Percentiles rank a stretch among this genome's conserved stretches.
These are phyloP conservation scores for Eubucco bourcierii DNA, from an alignment of 2,113 vertebrate genomes.

Conservation along the genomic window DNA sequence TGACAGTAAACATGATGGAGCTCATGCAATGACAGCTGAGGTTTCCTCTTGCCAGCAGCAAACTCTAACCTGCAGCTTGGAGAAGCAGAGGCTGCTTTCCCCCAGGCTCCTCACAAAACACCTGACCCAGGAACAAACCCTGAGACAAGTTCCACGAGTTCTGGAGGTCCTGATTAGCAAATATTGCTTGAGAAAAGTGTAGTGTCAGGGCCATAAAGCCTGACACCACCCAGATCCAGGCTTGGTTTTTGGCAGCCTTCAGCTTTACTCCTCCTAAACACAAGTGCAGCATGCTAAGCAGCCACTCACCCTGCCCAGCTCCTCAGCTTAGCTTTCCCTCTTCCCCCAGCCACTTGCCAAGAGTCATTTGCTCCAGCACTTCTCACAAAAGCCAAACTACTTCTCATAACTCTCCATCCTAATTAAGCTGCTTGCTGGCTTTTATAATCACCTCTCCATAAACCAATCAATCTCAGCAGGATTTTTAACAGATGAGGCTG, in stretches of 20 bases:
- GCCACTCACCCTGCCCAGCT: not conserved
- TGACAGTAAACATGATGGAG: not conserved
- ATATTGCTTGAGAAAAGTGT: not conserved
- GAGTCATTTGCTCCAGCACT: conserved; percentile 25
- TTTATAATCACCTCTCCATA: conserved; percentile 51
- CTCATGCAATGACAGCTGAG: not conserved
- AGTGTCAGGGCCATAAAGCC: not conserved
- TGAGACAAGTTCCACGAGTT: not conserved
- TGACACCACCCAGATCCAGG: not conserved
- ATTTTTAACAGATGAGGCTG: conserved; percentile 12
- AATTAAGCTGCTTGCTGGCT: conserved; percentile 60
- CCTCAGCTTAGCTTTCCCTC: not conserved
- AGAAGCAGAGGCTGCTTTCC: not conserved
- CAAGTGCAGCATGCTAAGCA: not conserved
- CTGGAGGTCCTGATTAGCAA: not conserved
- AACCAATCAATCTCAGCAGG: conserved; percentile 46
- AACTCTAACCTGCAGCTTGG: not conserved
- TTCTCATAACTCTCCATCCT: conserved; percentile 50
- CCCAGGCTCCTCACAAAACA: not conserved
- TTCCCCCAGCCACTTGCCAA: conserved; percentile 46
- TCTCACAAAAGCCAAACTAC: conserved; percentile 41
- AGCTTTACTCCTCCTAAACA: conserved; percentile 2
- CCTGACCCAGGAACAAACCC: not conserved
- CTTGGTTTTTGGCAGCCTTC: not conserved
- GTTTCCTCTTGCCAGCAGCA: conserved; percentile 3